Evolutionary conservation across 2,113 vertebrate species (phyloP).

Genomic region (Theristicus caerulescens): DNA sequence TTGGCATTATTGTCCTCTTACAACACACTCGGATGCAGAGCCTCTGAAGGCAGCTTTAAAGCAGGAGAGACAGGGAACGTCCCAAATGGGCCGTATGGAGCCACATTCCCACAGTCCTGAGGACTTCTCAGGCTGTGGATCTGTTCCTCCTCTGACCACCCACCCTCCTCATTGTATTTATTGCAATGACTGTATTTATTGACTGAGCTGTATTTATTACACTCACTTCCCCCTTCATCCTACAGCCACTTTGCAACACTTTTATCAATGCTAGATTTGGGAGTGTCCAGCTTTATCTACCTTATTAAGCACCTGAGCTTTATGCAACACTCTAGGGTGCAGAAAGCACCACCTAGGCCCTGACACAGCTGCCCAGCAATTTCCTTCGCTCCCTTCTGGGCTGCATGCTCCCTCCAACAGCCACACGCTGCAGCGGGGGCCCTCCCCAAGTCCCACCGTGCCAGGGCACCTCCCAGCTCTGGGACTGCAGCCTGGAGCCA

Average conservation of each 20-base stretch:
- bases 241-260: neutral
- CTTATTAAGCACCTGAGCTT: neutral
- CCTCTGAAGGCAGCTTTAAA: neutral
- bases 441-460: accelerated
- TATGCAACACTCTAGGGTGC: neutral
- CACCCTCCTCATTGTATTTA: neutral
- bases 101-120: neutral
- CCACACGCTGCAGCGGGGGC: accelerated
- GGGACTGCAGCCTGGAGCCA: neutral
- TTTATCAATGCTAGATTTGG: neutral
- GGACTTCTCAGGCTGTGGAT: neutral
- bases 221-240: neutral
- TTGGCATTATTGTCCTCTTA: neutral
- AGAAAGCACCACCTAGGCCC: neutral
- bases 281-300: neutral
- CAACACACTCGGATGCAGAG: accelerated
- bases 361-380: neutral
- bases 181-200: neutral
- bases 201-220: neutral
- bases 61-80: neutral
- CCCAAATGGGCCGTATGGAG: neutral
- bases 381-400: neutral
- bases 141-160: neutral
- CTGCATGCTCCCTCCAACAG: neutral
- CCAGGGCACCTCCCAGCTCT: neutral